phyloP scores from a whole-genome alignment of 2,888 invertebrate species.

The Onthophagus sagittarius region DNA sequence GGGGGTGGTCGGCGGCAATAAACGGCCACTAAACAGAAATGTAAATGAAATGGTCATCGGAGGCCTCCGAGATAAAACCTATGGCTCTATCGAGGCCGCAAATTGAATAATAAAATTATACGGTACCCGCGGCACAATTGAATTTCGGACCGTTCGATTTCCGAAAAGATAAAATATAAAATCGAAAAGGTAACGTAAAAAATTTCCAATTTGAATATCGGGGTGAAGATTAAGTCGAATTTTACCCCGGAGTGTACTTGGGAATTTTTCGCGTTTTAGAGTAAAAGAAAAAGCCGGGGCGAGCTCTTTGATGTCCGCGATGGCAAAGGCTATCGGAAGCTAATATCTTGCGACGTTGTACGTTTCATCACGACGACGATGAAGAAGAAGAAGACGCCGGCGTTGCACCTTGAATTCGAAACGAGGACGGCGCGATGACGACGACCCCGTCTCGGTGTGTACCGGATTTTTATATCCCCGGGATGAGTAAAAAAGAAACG shows the following conservation, averaged over 20 bases:
- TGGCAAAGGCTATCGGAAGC: background rate
- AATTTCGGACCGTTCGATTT: background rate
- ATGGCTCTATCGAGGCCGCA: slow-evolving; percentile 35
- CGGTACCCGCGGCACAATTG: slow-evolving; percentile 21
- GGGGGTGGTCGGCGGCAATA: slow-evolving; percentile 21
- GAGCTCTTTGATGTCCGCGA: background rate
- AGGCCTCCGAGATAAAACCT: slow-evolving; percentile 37
- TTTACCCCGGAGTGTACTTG: background rate
- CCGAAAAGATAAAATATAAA: no score
- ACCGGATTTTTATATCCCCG: slow-evolving; percentile 19
- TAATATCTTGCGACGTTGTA: background rate
- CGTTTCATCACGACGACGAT: background rate
- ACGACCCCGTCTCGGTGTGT: background rate
- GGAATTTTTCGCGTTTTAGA: background rate
- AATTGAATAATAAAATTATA: slow-evolving; percentile 37
- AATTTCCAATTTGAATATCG: background rate
- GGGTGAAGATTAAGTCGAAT: background rate
- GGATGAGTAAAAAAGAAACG: slow-evolving; percentile 39
- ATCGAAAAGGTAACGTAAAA: no score
- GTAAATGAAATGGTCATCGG: slow-evolving; percentile 37
- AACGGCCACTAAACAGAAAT: slow-evolving; percentile 26
- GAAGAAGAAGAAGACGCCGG: no score
- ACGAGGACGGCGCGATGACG: background rate
- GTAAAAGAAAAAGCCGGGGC: background rate
- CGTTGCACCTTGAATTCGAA: background rate